phyloP scores from a whole-genome alignment of 2,888 invertebrate genomes.

The Chymomyza procnemis region DNA sequence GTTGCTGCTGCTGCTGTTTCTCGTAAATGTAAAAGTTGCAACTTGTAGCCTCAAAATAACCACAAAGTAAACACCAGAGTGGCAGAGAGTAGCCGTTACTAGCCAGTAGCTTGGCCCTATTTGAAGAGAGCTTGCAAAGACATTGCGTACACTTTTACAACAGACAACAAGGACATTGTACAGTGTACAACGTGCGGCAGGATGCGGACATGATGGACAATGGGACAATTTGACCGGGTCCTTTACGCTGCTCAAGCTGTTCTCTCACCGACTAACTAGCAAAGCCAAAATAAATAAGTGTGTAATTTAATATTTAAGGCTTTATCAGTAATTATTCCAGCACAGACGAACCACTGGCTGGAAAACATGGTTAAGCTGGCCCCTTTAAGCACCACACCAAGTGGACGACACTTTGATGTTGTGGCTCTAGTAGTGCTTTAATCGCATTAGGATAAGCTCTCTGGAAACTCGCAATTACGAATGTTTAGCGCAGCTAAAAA shows the following conservation, averaged over 20 bases:
- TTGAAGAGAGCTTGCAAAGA: conserved; percentile 59
- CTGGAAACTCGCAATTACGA: no score
- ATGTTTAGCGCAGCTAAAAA: no score
- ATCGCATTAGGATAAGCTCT: no score
- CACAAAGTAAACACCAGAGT: conserved; percentile 70
- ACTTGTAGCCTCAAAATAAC: conserved; percentile 70
- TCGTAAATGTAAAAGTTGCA: conserved; percentile 65
- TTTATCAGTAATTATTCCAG: conserved; percentile 67
- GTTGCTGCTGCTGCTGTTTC: conserved; percentile 36
- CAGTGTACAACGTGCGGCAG: conserved; percentile 23
- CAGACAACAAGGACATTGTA: conserved; percentile 55
- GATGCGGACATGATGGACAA: conserved; percentile 14
- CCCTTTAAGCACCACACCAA: background rate
- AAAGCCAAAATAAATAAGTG: conserved; percentile 62
- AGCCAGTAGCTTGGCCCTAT: conserved; percentile 31
- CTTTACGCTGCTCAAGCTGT: background rate
- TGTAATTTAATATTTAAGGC: conserved; percentile 72
- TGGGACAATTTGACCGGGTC: background rate
- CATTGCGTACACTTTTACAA: conserved; percentile 40
- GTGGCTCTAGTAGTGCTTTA: background rate
- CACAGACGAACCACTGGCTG: conserved; percentile 31
- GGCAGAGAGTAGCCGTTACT: conserved; percentile 29
- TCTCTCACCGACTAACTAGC: background rate
- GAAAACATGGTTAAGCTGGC: background rate
- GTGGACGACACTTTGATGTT: background rate